A percentile compares a stretch with the other conserved stretches of the same genome.
These are phyloP conservation scores for Novumbra hubbsi DNA, from an alignment of 2,797 vertebrate species.

Conservation along the genomic window DNA sequence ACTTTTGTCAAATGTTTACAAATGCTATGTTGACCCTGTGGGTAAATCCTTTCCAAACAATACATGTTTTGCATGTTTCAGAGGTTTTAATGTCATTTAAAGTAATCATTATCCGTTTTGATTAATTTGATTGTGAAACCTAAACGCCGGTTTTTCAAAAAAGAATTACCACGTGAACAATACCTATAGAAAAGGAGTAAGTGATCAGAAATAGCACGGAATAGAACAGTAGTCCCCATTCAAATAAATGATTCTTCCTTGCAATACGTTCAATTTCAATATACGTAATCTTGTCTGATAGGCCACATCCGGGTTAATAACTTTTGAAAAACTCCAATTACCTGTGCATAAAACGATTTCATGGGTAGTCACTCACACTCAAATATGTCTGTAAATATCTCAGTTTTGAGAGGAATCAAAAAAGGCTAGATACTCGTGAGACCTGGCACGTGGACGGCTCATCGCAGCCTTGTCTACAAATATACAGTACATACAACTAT, in stretches of 20 bases:
- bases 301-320: no score
- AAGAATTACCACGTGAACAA: no score
- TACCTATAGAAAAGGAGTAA: no score
- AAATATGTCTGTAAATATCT: background rate
- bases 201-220: no score
- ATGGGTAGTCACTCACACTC: background rate
- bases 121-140: no score
- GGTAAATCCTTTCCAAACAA: background rate
- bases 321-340: no score
- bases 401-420: background rate
- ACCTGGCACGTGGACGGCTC: background rate
- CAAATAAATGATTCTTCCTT: no score
- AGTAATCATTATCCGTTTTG: background rate
- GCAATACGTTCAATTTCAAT: no score
- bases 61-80: background rate
- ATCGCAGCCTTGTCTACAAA: constrained; percentile 11
- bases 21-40: background rate
- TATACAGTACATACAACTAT: constrained; percentile 30
- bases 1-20: background rate
- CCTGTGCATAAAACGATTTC: background rate
- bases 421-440: background rate
- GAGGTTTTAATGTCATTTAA: background rate
- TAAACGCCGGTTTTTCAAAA: no score
- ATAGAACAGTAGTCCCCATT: no score
- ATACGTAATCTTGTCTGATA: no score